Evolutionary conservation across 2,888 invertebrate species (phyloP).

Genomic region (Sesia apiformis): DNA sequence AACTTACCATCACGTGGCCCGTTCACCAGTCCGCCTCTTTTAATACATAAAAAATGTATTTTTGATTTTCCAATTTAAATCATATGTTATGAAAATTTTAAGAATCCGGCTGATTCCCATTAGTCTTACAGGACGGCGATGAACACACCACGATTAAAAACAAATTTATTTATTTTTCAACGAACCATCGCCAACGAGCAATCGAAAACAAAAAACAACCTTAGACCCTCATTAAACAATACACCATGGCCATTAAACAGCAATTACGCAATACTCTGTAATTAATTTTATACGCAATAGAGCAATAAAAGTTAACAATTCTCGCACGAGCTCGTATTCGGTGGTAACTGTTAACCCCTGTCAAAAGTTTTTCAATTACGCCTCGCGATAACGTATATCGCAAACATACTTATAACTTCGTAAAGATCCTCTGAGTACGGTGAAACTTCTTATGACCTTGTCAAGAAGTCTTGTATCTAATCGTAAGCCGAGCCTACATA

Average conservation of each 20-base stretch:
- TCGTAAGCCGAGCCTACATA: not conserved
- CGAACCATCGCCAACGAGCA: too few relatives aligned
- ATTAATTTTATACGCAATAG: not conserved
- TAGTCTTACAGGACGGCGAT: too few relatives aligned
- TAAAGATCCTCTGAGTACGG: not conserved
- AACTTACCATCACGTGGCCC: too few relatives aligned
- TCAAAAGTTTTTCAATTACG: conserved; percentile 69
- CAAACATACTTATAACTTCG: conserved; percentile 36
- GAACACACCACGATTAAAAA: too few relatives aligned
- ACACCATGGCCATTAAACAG: not conserved
- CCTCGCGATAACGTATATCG: conserved; percentile 40
- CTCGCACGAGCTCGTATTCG: conserved; percentile 19
- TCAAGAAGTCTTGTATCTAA: not conserved
- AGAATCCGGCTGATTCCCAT: too few relatives aligned
- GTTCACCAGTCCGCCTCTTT: too few relatives aligned
- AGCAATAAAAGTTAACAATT: conserved; percentile 13
- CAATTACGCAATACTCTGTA: not conserved
- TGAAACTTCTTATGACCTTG: not conserved
- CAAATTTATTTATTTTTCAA: too few relatives aligned
- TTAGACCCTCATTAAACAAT: not conserved
- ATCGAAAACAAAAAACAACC: too few relatives aligned
- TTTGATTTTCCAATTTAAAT: too few relatives aligned
- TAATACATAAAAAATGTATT: too few relatives aligned
- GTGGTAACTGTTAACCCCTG: conserved; percentile 40
- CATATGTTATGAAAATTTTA: too few relatives aligned